Evolutionary conservation across 2,113 vertebrate species (phyloP), one percentile per base, ranked within the genome.

Genomic region (Oreocharis arfaki): DNA sequence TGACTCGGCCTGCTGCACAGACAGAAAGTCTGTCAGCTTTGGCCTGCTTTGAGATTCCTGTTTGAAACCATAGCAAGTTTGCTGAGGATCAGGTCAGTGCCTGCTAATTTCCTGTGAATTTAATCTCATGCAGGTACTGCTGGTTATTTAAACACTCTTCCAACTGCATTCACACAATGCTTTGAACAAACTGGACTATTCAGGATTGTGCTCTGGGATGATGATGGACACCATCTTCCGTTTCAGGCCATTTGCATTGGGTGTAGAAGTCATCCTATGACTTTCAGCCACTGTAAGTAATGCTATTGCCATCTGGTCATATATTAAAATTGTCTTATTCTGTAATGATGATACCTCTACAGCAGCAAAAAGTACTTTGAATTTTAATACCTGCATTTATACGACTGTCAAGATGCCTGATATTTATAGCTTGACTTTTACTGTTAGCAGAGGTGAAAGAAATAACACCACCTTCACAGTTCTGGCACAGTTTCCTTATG

Each of bases 391-490:
- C 37, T 47, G 74, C 84, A 50, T 91, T 91, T 95, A 53, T 94
- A 67, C 3, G 7, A 69, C 70, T 95, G 87, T 95, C 87, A 89
- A 67, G 87, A 69, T 80, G 70, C 71, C n/a, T 60, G 75, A 63
- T 96, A 89, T 87, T 90, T 93, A 94, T 91, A 96, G 59, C 49
- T 90, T 90, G 93, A 87, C 84, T 96, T 95, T 64, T 80, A 47
- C 82, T 77, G 78, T 95, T 91, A 93, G 67, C 84, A 87, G 90
- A 94, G 67, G 61, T 96, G 85, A 82, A 93, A 93, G 81, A 91
- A 92, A 73, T 76, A 90, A 65, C 75, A 94, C 78, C 81, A 87
- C 78, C 82, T 90, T 96, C 91, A 85, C 55, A 71, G 30, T 80
- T 69, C 67, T 91, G 70, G 60, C 87, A 81, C 24, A 17, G 46